Evolutionary conservation across 1,140 invertebrate species (phyloP).

Genomic region (Zaprionus africanus): DNA sequence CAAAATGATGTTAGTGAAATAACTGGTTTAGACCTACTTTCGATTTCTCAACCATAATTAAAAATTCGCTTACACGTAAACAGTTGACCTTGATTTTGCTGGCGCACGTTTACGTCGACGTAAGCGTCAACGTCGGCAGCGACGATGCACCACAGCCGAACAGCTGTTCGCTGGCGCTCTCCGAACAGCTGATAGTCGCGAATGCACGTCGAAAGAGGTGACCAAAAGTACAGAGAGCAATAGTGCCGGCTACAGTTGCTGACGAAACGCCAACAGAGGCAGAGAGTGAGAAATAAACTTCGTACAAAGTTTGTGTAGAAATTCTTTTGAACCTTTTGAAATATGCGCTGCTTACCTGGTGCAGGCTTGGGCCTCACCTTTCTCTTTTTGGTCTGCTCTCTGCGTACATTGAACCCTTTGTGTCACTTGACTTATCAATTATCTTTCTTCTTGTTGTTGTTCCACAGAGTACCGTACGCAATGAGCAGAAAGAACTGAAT

Average conservation of each 20-base stretch:
- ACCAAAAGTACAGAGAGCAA: constrained; percentile 10
- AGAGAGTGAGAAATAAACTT: constrained; percentile 18
- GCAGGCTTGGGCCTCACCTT: constrained; percentile 64
- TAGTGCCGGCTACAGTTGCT: constrained; percentile 20
- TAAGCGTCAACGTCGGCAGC: constrained; percentile 13
- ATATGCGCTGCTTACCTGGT: constrained; percentile 60
- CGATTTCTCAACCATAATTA: constrained; percentile 23
- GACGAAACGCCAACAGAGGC: constrained; percentile 25
- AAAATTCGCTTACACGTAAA: constrained; percentile 10
- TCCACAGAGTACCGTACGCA: constrained; percentile 74
- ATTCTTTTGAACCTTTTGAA: constrained; percentile 22
- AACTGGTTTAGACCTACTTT: constrained; percentile 27
- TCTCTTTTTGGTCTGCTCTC: constrained; percentile 63
- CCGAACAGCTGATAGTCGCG: constrained; percentile 38
- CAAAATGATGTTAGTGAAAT: neutral
- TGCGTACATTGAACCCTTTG: constrained; percentile 21
- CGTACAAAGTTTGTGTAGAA: constrained; percentile 15
- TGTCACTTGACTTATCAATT: constrained; percentile 24
- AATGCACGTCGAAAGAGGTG: constrained; percentile 14
- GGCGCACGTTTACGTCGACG: constrained; percentile 2
- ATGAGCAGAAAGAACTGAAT: constrained; percentile 78
- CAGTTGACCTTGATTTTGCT: constrained; percentile 36
- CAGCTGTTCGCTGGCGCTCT: constrained; percentile 13
- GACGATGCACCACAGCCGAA: neutral
- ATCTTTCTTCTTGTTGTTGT: constrained; percentile 20